These are phyloP conservation scores for Cephus rjabovi DNA, from an alignment of 2,888 invertebrate species.

Conservation along the genomic window DNA sequence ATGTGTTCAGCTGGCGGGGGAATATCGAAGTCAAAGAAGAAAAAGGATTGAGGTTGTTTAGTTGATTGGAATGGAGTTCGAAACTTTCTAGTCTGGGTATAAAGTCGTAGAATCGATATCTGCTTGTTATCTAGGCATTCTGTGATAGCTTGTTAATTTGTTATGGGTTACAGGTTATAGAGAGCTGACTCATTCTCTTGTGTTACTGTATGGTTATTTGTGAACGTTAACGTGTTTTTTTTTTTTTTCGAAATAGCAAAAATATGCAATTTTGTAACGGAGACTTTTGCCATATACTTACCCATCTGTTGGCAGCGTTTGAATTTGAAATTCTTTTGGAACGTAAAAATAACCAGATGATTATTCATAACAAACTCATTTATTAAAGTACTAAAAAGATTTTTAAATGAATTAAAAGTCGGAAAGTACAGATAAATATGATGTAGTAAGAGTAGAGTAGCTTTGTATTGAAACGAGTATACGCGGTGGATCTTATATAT, in stretches of 20 bases:
- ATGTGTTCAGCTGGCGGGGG: too few species aligned
- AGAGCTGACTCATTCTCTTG: not conserved
- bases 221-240: too few species aligned
- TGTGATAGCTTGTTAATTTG: not conserved
- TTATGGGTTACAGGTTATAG: not conserved
- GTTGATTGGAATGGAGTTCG: not conserved
- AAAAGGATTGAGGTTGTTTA: not conserved
- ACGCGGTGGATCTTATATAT: not conserved
- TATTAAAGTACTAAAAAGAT: slow-evolving; percentile 54
- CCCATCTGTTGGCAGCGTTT: not conserved
- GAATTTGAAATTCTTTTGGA: not conserved
- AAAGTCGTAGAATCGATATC: not conserved
- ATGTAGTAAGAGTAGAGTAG: slow-evolving; percentile 36
- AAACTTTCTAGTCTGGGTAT: not conserved
- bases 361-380: slow-evolving; percentile 52
- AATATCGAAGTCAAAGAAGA: not conserved
- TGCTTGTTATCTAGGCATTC: not conserved
- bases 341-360: slow-evolving; percentile 9
- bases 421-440: slow-evolving; percentile 48
- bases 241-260: too few species aligned
- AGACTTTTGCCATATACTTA: not conserved
- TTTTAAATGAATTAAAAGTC: slow-evolving; percentile 37
- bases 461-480: slow-evolving; percentile 2
- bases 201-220: not conserved
- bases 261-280: not conserved